phyloP scores from a whole-genome alignment of 2,797 vertebrate genomes.

The Bradypus variegatus region DNA sequence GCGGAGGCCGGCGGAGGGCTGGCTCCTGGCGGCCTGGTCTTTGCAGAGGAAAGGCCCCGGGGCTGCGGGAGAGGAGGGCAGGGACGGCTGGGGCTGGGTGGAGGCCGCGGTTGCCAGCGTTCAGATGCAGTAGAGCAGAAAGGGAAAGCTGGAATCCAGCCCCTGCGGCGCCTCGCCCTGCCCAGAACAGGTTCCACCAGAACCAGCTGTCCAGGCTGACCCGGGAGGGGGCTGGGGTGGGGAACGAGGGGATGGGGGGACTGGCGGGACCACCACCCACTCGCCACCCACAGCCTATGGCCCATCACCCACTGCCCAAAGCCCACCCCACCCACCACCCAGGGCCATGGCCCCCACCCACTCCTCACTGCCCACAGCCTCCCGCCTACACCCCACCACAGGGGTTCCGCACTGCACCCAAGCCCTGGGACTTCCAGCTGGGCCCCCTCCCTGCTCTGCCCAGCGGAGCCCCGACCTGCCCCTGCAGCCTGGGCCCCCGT shows the following conservation, averaged over 20 bases:
- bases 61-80: conserved; percentile 41
- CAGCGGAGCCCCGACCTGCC: background rate
- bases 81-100: conserved; percentile 14
- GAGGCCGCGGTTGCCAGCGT: background rate
- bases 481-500: background rate
- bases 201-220: conserved; percentile 43
- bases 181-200: conserved; percentile 75
- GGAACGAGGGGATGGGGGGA: background rate
- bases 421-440: background rate
- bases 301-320: background rate
- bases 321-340: background rate
- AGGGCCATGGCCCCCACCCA: no score
- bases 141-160: conserved; percentile 71
- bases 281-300: background rate
- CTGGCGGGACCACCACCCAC: background rate
- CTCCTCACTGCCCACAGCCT: no score
- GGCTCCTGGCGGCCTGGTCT: background rate
- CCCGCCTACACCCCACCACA: no score
- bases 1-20: background rate
- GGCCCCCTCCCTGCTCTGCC: background rate
- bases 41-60: conserved; percentile 56
- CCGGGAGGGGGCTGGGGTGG: background rate
- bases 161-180: conserved; percentile 39
- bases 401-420: accelerated
- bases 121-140: conserved; percentile 71